Base-by-base conservation (phyloP, 2,888 invertebrate species). In the Caprella mutica region DNA sequence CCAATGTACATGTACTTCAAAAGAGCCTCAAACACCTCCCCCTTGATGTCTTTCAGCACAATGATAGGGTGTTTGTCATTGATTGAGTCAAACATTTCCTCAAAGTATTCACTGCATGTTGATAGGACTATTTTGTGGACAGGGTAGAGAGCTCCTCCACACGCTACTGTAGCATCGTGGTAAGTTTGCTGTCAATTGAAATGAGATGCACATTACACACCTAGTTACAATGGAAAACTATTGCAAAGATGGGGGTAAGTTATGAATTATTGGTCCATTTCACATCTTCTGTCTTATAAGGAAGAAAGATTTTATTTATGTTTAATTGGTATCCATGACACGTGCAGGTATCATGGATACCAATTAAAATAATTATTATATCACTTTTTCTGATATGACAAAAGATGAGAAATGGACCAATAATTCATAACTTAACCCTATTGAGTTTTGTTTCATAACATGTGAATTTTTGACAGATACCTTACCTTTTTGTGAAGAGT, bases 1-100 rank as follows among this genome's bases (percentile, higher is more conserved):
- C 55, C 55, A 33, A 46, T 46, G 26, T 55, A 55, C 55, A 55
- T 55, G 35, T 55, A 55, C 43, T 55, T 55, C 23, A 55, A 29
- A 23, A 55, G 35, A 38, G 46, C 55, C 19, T 55, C 55, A 29
- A 55, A 38, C 1, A 44, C 55, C 17, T 44, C 35, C 26, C n/a
- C 35, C 29, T 46, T 55, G 24, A 55, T 55, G 19, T 55, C 55
- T 46, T 55, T 55, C 5, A 55, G 26, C n/a, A 55, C 55, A 46
- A 55, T 39, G 12, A 55, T 46, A 17, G 55, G 55, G 46, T 55
- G 55, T 27, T 55, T 44, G 5, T 46, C 43, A 44, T 55, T 42
- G 17, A 46, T 55, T 46, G 33, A 24, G 9, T 44, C 43, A 46
- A 55, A 39, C 23, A 55, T 55, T 30, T 55, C 55, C 38, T 55